A percentile compares a stretch with the other conserved stretches of the same genome.
Conservation (phyloP, 2,113 vertebrate genomes). For the Polyodon spathula region DNA sequence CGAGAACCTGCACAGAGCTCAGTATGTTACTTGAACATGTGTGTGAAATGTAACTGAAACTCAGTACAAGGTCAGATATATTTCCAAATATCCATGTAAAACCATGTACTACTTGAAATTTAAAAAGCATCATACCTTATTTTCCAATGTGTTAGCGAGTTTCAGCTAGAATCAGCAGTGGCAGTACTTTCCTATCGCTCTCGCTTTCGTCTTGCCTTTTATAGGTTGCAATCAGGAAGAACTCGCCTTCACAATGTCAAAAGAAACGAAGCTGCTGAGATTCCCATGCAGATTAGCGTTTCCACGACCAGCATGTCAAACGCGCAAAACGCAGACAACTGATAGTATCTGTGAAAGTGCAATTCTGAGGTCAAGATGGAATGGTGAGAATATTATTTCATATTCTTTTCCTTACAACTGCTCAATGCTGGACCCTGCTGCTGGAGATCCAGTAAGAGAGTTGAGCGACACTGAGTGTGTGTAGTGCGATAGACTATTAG, state of each 20-base stretch:
- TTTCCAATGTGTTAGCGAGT: background rate
- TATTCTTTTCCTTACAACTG: slow-evolving; percentile 46
- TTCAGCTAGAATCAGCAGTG: slow-evolving; percentile 10
- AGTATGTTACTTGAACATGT: too few species aligned
- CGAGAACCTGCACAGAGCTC: too few species aligned
- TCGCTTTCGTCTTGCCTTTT: slow-evolving; percentile 41
- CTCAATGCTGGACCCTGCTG: background rate
- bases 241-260: slow-evolving; percentile 33
- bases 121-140: slow-evolving; percentile 15
- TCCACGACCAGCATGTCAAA: slow-evolving; percentile 32
- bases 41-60: too few species aligned
- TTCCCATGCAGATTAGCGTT: slow-evolving; percentile 50
- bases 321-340: slow-evolving; percentile 50
- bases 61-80: too few species aligned
- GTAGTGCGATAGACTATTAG: background rate
- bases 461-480: background rate
- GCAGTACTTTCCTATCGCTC: slow-evolving; percentile 14
- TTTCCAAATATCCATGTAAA: background rate
- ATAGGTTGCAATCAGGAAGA: slow-evolving; percentile 39
- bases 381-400: slow-evolving; percentile 53
- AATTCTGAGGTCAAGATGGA: slow-evolving; percentile 38
- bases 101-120: background rate
- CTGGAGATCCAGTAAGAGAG: background rate
- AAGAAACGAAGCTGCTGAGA: slow-evolving; percentile 35
- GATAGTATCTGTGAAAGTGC: slow-evolving; percentile 54